Evolutionary conservation across 2,888 invertebrate species (phyloP), one percentile per base, ranked within the genome.

Genomic region (Apodemia mormo): DNA sequence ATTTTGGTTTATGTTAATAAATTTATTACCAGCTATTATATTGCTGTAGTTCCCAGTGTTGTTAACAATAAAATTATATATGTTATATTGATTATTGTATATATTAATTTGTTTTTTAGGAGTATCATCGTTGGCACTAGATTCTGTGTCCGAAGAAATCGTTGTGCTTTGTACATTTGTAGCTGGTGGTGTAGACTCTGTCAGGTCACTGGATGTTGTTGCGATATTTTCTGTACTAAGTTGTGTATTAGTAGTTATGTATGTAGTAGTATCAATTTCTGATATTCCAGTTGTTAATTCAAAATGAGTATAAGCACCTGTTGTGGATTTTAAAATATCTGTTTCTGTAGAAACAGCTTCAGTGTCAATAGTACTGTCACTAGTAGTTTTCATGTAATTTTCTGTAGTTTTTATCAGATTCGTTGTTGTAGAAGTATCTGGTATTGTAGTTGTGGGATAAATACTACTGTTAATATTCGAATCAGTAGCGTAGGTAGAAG

Each of bases 61-160:
- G 6, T 61, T 61, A 33, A 61, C 61, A 14, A 61, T 61, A 61
- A 61, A 61, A 2, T 61, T 61, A 12, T 33, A 61, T 14, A 61
- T 61, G 14, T 61, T 61, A 14, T 61, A 61, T 61, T 61, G 61
- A 64, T 64, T 64, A 14, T 64, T 64, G 14, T 64, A 64, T 37
- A 64, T 64, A 14, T 64, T 64, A 5, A 64, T 33, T 64, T 33
- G 64, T n/a, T 33, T 64, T 37, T 37, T 37, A 33, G 14, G 14
- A 37, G n/a, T 37, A 14, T 37, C 64, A 33, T 37, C n/a, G 6
- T 4, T 3, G 3, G 64, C 7, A 64, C 14, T 33, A 37, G 64
- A 14, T 2, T 64, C 64, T 14, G 33, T 37, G n/a, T 64, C 37
- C 3, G n/a, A n/a, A 37, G n/a, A 33, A 64, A 37, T 37, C 2